Evolutionary conservation across 1,140 invertebrate species (phyloP), one percentile per base, ranked within the genome.

Genomic region (Sinonovacula constricta): DNA sequence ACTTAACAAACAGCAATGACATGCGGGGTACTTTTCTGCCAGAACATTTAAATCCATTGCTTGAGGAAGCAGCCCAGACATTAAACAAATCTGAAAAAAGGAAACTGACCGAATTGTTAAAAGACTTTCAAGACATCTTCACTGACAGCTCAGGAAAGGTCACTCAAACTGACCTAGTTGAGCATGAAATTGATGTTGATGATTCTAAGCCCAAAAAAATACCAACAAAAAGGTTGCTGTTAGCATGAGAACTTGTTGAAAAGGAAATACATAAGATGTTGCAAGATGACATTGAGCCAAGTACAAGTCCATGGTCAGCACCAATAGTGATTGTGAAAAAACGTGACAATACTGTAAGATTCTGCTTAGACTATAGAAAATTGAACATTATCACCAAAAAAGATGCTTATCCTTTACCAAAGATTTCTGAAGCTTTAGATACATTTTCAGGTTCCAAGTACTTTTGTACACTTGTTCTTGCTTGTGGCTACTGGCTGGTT

Each of bases 331-430:
- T 83, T 12, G 68, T 81, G 22, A 93, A 93, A 62, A 94, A 94
- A 67, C 92, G 92, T 49, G 84, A 92, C 86, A 88, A 91, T 59
- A 59, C 87, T 56, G 51, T 85, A 26, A 82, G 90, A 69, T 78
- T 92, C 76, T 92, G 88, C 77, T 76, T 93, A 0, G 92, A 93
- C 83, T 93, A 88, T 80, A 51, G 91, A 39, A 62, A 75, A 39
- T 53, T 93, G 12, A 93, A 93, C 81, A 10, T 1, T 68, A 84
- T 80, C 0, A 92, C 90, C 0, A 83, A 85, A 0, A 82, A 85
- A 49, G 92, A 93, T 81, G 86, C 79, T 36, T 93, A 91, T 81
- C 93, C 93, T 81, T 68, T 93, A 3, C 92, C 92, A 0, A 59
- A 82, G 3, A 92, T 93, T 33, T 89, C 92, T n/a, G 91, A 92